Evolutionary conservation across 1,140 invertebrate genomes (phyloP).

Genomic region (Aphelinus certus): DNA sequence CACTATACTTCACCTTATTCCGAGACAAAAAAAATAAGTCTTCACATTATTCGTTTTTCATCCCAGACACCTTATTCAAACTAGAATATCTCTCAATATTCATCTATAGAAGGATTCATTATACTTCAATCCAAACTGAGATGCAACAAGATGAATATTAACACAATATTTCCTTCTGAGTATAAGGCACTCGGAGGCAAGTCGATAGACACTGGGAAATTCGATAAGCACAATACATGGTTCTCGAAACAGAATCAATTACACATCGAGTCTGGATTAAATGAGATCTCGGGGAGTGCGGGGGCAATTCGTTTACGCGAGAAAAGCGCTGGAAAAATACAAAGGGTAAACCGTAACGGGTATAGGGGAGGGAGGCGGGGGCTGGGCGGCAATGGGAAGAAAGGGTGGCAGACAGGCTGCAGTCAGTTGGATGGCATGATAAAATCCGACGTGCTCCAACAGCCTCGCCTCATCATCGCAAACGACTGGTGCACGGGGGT

Average conservation of each 20-base stretch:
- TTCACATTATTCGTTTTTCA: no score
- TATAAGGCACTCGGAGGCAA: no score
- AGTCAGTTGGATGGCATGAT: not conserved
- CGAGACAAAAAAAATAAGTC: no score
- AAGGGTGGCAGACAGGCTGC: not conserved
- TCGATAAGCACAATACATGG: no score
- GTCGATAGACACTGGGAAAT: no score
- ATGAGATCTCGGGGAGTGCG: no score
- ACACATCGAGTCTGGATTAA: not conserved
- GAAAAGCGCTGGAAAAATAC: not conserved
- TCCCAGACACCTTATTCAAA: no score
- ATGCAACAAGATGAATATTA: not conserved
- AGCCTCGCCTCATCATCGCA: slow-evolving; percentile 15
- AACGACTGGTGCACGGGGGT: slow-evolving; percentile 38
- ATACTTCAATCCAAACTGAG: no score
- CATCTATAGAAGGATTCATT: no score
- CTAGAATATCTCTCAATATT: no score
- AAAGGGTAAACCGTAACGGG: not conserved
- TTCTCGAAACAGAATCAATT: not conserved
- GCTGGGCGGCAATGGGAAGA: not conserved
- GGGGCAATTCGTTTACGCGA: slow-evolving; percentile 7
- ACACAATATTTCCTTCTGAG: not conserved
- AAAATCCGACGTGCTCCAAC: slow-evolving; percentile 21
- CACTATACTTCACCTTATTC: no score
- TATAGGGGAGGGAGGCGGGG: not conserved